Base-by-base conservation (phyloP, 2,113 vertebrate species). In the Tricholaema leucomelas region DNA sequence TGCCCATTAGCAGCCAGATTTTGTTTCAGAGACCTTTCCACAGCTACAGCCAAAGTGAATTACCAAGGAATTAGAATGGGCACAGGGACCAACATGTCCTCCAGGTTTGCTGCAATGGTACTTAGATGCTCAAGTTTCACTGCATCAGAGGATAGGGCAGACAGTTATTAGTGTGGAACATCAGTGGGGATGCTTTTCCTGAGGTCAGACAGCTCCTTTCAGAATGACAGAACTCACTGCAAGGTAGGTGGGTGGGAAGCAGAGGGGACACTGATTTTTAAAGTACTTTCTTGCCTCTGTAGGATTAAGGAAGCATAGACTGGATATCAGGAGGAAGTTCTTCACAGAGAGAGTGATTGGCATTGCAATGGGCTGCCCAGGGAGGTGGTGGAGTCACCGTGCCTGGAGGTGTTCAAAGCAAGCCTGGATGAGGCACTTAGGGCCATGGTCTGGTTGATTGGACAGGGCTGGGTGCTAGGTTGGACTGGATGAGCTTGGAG, bases 121-220 rank as follows among this genome's bases (percentile, higher is more conserved):
- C 77, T 93, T 90, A 65, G 36, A 85, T 75, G 88, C 92, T 95
- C 85, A 95, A 59, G 92, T 93, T 96, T 96, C 76, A 87, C 89
- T 72, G 74, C 79, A 94, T 75, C 70, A 90, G 95, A 96, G 91
- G 42, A 48, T 54, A 93, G 56, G 67, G 35, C 67, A 91, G 85
- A 75, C 82, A 94, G 73, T 80, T 90, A 96, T 71, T 54, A 75
- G 25, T 30, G 24, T 84, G 56, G 56, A 96, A 12, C 90, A 96
- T 73, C 56, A 77, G 25, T 30, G 24, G 82, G 54, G 59, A 96
- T 88, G 90, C 66, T 96, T 90, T 91, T 87, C 80, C 89, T 96
- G 91, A 95, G 55, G 92, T 95, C 87, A 91, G 61, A 80, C 84
- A 96, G 84, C 18, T 12, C 40, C 54, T 91, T 86, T 73, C n/a